phyloP scores from a whole-genome alignment of 2,888 invertebrate genomes.

The Drosophila anomalata region DNA sequence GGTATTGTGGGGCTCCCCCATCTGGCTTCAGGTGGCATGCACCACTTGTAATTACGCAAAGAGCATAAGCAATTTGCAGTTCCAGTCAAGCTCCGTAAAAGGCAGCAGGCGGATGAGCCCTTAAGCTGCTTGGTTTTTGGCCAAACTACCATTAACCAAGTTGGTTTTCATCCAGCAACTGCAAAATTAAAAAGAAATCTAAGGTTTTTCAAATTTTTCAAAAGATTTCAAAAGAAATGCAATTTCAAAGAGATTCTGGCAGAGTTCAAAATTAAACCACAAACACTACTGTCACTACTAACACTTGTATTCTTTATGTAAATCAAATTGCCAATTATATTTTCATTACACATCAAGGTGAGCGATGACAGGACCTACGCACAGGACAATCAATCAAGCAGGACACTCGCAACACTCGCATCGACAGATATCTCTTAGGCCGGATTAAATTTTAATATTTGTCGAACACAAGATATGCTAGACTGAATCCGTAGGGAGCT shows the following conservation, averaged over 20 bases:
- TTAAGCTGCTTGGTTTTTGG: conserved; percentile 46
- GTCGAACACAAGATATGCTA: conserved; percentile 7
- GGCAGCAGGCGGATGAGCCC: conserved; percentile 24
- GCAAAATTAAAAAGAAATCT: conserved; percentile 26
- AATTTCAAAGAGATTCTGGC: neutral
- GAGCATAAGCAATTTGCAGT: conserved; percentile 66
- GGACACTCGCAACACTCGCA: conserved; percentile 15
- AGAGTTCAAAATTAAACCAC: too few relatives aligned
- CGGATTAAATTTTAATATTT: conserved; percentile 37
- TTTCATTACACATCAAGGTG: neutral
- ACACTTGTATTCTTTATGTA: neutral
- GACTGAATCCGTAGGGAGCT: neutral
- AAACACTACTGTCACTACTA: neutral
- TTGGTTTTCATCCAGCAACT: neutral
- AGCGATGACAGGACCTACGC: neutral
- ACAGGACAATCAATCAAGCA: conserved; percentile 16
- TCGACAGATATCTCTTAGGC: conserved; percentile 9
- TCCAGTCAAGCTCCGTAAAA: conserved; percentile 43
- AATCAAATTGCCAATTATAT: neutral
- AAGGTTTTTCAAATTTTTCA: conserved; percentile 5
- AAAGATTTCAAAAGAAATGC: neutral
- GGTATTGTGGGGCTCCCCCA: neutral
- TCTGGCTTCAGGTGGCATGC: conserved; percentile 18
- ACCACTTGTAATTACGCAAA: conserved; percentile 63
- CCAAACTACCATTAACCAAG: conserved; percentile 15